Evolutionary conservation across 2,888 invertebrate species (phyloP).

Genomic region (Pterobdella sp.): DNA sequence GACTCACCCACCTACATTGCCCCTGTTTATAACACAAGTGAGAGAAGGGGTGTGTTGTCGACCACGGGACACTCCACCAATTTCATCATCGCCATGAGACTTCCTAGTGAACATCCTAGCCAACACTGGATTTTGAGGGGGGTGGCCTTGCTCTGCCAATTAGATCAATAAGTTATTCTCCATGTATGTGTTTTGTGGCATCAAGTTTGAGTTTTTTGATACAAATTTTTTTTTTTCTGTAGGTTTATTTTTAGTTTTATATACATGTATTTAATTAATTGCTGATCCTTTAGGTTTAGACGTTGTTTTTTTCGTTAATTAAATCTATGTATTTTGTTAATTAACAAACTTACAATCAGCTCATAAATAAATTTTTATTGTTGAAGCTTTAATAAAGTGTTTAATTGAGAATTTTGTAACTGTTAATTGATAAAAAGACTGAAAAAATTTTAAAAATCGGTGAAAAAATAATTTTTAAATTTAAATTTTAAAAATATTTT

Average conservation of each 20-base stretch:
- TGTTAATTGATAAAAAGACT: no score
- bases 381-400: no score
- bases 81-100: conserved; percentile 35
- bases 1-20: conserved; percentile 62
- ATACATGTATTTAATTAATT: neutral
- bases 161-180: conserved; percentile 31
- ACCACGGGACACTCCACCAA: conserved; percentile 53
- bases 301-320: neutral
- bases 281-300: no score
- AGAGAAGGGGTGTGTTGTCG: conserved; percentile 35
- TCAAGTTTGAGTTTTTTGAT: neutral
- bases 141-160: conserved; percentile 37
- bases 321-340: neutral
- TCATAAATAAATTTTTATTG: no score
- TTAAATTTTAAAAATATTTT: no score
- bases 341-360: neutral
- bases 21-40: conserved; percentile 38
- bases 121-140: conserved; percentile 36
- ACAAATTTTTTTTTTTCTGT: neutral
- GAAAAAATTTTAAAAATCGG: no score
- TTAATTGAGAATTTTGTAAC: no score
- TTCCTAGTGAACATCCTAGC: conserved; percentile 34
- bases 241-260: neutral
- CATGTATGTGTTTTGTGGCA: neutral
- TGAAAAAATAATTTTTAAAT: no score